Evolutionary conservation across 2,113 vertebrate genomes (phyloP).

Genomic region (Eleginops maclovinus): DNA sequence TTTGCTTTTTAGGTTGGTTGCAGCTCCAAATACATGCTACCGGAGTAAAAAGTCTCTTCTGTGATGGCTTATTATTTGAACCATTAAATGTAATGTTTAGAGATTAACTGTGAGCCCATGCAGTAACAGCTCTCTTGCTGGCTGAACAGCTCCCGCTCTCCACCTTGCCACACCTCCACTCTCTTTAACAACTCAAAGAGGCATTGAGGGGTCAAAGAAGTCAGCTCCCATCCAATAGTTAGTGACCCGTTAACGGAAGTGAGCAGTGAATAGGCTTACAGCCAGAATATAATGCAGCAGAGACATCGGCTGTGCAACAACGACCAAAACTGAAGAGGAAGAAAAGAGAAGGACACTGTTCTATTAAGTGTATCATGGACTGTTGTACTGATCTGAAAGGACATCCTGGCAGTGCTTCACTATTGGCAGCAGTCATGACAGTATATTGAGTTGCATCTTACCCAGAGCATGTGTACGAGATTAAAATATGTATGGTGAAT

Average conservation of each 20-base stretch:
- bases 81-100: background rate
- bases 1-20: background rate
- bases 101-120: background rate
- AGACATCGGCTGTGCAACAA: background rate
- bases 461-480: background rate
- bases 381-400: background rate
- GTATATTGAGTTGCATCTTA: background rate
- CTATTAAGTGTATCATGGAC: background rate
- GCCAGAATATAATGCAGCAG: constrained; percentile 23
- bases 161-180: background rate
- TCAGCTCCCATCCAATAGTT: constrained; percentile 8
- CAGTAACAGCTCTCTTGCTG: background rate
- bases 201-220: constrained; percentile 11
- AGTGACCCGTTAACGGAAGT: constrained; percentile 3
- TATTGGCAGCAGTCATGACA: background rate
- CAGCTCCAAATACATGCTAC: background rate
- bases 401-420: background rate
- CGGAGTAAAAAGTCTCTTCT: background rate
- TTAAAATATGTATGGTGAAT: constrained; percentile 30
- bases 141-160: background rate
- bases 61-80: background rate
- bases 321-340: background rate
- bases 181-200: constrained; percentile 26
- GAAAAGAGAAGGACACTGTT: background rate
- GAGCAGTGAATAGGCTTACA: constrained; percentile 7